Percentiles rank a stretch among this genome's conserved stretches.
phyloP scores from a whole-genome alignment of 2,888 invertebrate genomes.

The Phoronis australis region DNA sequence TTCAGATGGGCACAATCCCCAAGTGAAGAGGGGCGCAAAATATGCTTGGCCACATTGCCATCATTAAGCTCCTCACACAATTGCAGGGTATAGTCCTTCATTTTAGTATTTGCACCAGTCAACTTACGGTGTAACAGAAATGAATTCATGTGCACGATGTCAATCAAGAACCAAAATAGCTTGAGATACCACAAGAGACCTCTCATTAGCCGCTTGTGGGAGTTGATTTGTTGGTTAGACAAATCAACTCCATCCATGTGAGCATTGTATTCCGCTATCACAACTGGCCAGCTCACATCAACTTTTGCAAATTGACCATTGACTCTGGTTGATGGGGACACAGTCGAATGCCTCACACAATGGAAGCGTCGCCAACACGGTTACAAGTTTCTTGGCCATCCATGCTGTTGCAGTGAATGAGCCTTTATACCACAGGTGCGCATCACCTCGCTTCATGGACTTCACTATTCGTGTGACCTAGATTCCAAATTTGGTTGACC shows the following conservation, averaged over 20 bases:
- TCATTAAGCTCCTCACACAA: not conserved
- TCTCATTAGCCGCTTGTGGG: not conserved
- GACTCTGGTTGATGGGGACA: not conserved
- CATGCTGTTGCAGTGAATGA: not conserved
- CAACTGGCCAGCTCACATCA: not conserved
- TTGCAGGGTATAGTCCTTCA: not conserved
- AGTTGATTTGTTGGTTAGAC: not conserved
- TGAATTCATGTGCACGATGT: not conserved
- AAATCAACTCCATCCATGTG: conserved; percentile 1
- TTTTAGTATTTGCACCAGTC: not conserved
- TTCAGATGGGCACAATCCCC: too few species aligned
- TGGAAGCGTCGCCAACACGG: not conserved
- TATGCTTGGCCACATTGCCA: too few species aligned
- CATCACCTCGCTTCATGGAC: not conserved
- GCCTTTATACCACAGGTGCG: not conserved
- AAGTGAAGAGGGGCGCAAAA: too few species aligned
- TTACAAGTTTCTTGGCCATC: not conserved
- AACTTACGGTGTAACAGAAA: not conserved
- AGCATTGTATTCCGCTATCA: not conserved
- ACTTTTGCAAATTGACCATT: not conserved
- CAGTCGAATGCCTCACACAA: not conserved
- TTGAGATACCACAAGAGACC: conserved; percentile 1
- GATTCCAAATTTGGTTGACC: too few species aligned
- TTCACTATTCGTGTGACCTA: too few species aligned
- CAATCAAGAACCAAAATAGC: not conserved